Evolutionary conservation across 2,888 invertebrate genomes (phyloP).

Genomic region (Drosophila helvetica): DNA sequence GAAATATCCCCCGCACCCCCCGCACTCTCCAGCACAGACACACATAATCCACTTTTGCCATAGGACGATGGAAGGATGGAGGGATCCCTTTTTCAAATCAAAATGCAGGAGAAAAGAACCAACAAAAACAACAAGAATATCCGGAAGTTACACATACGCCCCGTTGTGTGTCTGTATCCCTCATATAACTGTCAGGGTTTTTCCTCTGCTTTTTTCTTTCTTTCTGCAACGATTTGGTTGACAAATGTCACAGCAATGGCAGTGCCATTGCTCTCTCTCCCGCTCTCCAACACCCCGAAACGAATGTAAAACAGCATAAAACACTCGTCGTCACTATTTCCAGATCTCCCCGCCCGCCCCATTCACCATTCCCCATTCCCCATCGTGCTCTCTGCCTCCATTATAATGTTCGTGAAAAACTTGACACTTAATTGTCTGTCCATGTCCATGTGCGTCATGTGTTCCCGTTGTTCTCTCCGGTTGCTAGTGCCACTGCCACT

Average conservation of each 20-base stretch:
- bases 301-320: constrained; percentile 68
- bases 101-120: constrained; percentile 22
- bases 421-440: constrained; percentile 73
- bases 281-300: constrained; percentile 15
- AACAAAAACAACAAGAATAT: constrained; percentile 53
- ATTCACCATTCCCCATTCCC: too few species aligned
- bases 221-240: constrained; percentile 50
- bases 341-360: constrained; percentile 2
- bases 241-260: constrained; percentile 65
- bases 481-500: too few species aligned
- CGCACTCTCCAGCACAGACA: constrained; percentile 32
- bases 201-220: constrained; percentile 40
- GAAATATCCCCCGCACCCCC: constrained; percentile 43
- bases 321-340: constrained; percentile 58
- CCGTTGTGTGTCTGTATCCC: constrained; percentile 38
- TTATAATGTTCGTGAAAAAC: constrained; percentile 71
- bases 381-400: constrained; percentile 16
- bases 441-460: constrained; percentile 35
- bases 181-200: constrained; percentile 7
- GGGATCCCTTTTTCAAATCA: constrained; percentile 17
- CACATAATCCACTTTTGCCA: constrained; percentile 68
- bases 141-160: constrained; percentile 72
- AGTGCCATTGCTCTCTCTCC: constrained; percentile 2
- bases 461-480: constrained; percentile 7
- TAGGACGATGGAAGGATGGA: constrained; percentile 15